Evolutionary conservation across 2,113 vertebrate genomes (phyloP).

Genomic region (Campylorhamphus procurvoides): DNA sequence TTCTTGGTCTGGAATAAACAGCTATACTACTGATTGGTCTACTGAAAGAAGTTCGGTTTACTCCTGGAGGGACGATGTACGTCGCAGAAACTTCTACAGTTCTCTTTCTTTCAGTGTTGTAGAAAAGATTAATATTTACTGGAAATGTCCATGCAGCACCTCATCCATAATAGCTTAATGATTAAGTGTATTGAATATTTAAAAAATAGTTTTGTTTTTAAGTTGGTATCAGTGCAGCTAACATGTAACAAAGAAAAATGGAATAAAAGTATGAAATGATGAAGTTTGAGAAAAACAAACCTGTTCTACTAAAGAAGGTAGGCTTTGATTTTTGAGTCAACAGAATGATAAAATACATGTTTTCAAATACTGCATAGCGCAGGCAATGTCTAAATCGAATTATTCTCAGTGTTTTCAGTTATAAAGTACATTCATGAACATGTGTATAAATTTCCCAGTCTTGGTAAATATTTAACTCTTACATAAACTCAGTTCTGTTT

Average conservation of each 20-base stretch:
- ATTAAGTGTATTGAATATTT: background rate
- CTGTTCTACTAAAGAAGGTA: background rate
- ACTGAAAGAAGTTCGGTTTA: slow-evolving; percentile 84
- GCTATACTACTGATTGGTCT: slow-evolving; percentile 75
- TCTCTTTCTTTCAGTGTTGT: background rate
- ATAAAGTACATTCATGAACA: background rate
- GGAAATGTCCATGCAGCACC: background rate
- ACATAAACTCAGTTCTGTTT: background rate
- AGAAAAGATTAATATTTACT: background rate
- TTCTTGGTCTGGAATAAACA: slow-evolving; percentile 78
- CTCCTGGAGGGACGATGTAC: slow-evolving; percentile 87
- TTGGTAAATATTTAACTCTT: background rate
- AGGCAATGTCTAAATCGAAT: background rate
- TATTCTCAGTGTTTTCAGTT: background rate
- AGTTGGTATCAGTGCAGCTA: background rate
- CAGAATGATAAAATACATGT: fast-evolving
- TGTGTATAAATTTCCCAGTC: background rate
- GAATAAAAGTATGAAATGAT: background rate
- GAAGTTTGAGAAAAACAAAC: background rate
- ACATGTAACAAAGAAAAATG: background rate
- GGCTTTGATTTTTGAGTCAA: background rate
- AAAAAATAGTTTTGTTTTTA: background rate
- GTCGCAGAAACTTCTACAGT: slow-evolving; percentile 10
- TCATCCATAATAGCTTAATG: background rate
- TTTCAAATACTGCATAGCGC: background rate